Percentiles rank a stretch among this genome's conserved stretches.
These are phyloP conservation scores for Ameiurus melas DNA, from an alignment of 2,113 vertebrate species.

Conservation along the genomic window DNA sequence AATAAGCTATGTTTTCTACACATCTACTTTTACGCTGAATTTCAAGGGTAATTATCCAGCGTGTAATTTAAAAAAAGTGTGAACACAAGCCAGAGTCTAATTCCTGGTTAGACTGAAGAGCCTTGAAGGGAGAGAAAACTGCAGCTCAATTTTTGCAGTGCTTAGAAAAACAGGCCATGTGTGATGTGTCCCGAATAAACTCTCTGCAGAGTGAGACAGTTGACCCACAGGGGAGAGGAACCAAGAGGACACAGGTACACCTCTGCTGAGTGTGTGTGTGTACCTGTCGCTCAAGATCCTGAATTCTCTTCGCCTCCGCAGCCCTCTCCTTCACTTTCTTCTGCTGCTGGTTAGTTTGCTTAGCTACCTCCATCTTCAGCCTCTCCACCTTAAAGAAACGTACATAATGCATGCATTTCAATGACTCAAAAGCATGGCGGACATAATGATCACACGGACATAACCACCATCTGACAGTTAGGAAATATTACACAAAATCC, in stretches of 20 bases:
- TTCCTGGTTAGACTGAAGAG: not conserved
- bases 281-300: constrained; percentile 88
- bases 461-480: not conserved
- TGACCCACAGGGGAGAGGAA: not conserved
- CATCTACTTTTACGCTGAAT: not conserved
- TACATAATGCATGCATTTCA: not conserved
- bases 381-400: constrained; percentile 78
- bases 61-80: not conserved
- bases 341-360: constrained; percentile 73
- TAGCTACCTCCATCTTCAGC: constrained; percentile 77
- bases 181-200: constrained; percentile 19
- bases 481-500: not conserved
- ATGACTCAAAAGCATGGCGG: constrained; percentile 62
- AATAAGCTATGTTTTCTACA: not conserved
- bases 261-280: not conserved
- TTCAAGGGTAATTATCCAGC: not conserved
- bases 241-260: not conserved
- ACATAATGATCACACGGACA: not conserved
- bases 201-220: not conserved
- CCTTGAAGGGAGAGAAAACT: not conserved
- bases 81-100: not conserved
- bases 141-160: not conserved
- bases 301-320: constrained; percentile 81
- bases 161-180: not conserved
- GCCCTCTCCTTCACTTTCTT: constrained; percentile 76